Evolutionary conservation across 2,888 invertebrate genomes (phyloP), one percentile per base, ranked within the genome.

Genomic region (Nasonovia ribisnigri): DNA sequence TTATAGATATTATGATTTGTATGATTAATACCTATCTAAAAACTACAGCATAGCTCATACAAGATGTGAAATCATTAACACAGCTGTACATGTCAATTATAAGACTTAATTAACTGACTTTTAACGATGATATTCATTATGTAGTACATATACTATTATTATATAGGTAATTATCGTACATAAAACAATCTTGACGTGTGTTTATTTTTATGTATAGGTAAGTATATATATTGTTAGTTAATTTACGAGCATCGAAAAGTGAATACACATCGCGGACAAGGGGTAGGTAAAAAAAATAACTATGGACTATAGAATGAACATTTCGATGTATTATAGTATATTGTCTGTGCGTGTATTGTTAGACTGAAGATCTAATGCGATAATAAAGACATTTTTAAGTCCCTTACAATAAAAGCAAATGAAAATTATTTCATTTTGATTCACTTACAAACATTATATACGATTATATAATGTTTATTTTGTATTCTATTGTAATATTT

Each of bases 351-450:
- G 42, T 54, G 86, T 60, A 5, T 84, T 84, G 46, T 54, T 48
- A 26, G 26, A 86, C 84, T 26, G 36, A 67, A 92, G 60, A 86
- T 60, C 24, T 43, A 91, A 86, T 36, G 16, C 26, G 36, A 60
- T 60, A 57, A 92, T 92, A 87, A 92, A 92, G n/a, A 42, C 87
- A 60, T 87, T 92, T 92, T 87, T 48, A 60, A 90, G 48, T 60
- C 86, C 91, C 24, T 91, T 46, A 91, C 24, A 86, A 60, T 60
- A 43, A 60, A 43, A 48, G 26, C 8, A 6, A 46, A 60, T 10
- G 36, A 60, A 86, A 48, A 86, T 48, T 60, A 36, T 46, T 48
- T 67, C 24, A 48, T 67, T 92, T 67, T 57, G 60, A 86, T 60
- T 36, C 46, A 91, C 20, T 13, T n/a, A 16, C 24, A 60, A 13